Evolutionary conservation across 92 coral and sea anemone species (phyloP).

Genomic region (Actinostola sp.): DNA sequence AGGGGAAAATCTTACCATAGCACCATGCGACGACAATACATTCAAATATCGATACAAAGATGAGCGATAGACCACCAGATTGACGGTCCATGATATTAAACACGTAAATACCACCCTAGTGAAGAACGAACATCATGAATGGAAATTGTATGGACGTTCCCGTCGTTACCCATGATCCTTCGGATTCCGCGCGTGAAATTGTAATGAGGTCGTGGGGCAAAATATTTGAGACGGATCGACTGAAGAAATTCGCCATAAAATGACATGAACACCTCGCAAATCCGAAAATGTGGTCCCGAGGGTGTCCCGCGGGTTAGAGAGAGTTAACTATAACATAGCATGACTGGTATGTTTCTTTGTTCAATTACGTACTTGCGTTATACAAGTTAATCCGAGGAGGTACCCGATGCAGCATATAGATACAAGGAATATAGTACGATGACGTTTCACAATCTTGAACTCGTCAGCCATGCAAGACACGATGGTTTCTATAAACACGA

Average conservation of each 20-base stretch:
- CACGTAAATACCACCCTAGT: constrained; percentile 86
- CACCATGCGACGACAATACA: constrained; percentile 65
- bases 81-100: constrained; percentile 83
- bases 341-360: neutral
- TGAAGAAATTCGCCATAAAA: too few relatives aligned
- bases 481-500: constrained; percentile 77
- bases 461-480: constrained; percentile 65
- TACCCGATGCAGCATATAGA: constrained; percentile 47
- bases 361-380: constrained; percentile 62
- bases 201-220: too few relatives aligned
- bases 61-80: constrained; percentile 76
- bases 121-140: neutral
- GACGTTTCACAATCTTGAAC: constrained; percentile 44
- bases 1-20: constrained; percentile 53
- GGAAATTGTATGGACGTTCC: too few relatives aligned
- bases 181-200: too few relatives aligned
- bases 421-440: constrained; percentile 47
- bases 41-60: constrained; percentile 72
- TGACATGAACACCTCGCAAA: too few relatives aligned
- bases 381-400: constrained; percentile 69
- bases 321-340: too few relatives aligned
- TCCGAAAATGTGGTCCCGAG: too few relatives aligned
- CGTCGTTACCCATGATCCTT: too few relatives aligned
- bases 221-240: too few relatives aligned
- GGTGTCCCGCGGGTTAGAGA: too few relatives aligned